Base-by-base conservation (phyloP, 2,888 invertebrate genomes). In the Nomada ferruginata region DNA sequence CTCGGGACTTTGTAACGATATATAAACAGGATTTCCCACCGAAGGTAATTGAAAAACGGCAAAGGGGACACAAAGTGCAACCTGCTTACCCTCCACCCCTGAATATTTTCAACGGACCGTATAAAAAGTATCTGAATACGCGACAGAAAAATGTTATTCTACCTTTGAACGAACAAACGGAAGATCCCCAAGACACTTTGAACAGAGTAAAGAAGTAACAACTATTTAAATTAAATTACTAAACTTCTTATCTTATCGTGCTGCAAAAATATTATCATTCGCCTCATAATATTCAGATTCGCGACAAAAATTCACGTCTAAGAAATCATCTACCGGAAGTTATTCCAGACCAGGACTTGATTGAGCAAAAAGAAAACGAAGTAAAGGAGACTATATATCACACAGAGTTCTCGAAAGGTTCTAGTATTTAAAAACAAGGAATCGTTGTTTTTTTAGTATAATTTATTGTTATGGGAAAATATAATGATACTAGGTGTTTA, bases 1-100 rank as follows among this genome's bases (percentile, higher is more conserved):
- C 81, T n/a, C 88, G 91, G 13, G 90, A 92, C 61, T 92, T 92
- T n/a, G n/a, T 84, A 36, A 91, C 92, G 0, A 76, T 85, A 36
- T 90, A 89, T 20, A 87, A 68, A 42, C 89, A 87, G 65, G 90
- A 92, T 55, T 92, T 72, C 44, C 74, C 18, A 2, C 29, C 70
- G 9, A 86, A 83, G 29, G 71, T 70, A 60, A 36, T 15, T 10
- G 59, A 76, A 18, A 84, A 36, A 36, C 36, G 52, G 23, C 23
- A 63, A 23, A 77, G 47, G 0, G 81, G 70, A 59, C 78, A 44
- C 50, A 76, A 70, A 47, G 81, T 76, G 1, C 60, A 72, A 53
- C 11, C 76, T 2, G 66, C 75, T 36, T 85, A 85, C 71, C 61
- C 71, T 26, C 76, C 73, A 36, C 87, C 89, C 11, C 65, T 86